Conservation (phyloP, 2,888 invertebrate genomes). For the Eupithecia inturbata region DNA sequence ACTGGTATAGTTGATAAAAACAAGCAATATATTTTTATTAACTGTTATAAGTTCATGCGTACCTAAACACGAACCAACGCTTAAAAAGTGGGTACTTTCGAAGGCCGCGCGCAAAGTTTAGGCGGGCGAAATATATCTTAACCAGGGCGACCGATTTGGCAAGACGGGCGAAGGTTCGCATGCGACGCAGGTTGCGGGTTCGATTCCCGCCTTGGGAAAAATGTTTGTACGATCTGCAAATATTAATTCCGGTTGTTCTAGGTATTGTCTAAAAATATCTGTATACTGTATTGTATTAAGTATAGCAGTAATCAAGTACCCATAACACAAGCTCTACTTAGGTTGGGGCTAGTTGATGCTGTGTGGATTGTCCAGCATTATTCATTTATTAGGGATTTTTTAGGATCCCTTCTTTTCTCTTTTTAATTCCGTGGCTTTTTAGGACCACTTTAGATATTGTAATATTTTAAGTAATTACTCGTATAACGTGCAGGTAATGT, state of each 20-base stretch:
- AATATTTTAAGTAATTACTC: constrained; percentile 42
- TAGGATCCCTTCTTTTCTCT: not conserved
- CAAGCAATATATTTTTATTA: not conserved
- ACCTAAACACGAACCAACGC: too few relatives aligned
- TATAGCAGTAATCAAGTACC: too few relatives aligned
- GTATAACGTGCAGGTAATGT: constrained; percentile 38
- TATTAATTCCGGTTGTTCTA: too few relatives aligned
- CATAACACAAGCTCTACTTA: too few relatives aligned
- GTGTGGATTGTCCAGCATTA: too few relatives aligned
- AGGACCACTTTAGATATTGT: constrained; percentile 25
- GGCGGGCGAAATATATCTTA: not conserved
- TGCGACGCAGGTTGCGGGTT: too few relatives aligned
- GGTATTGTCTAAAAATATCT: too few relatives aligned
- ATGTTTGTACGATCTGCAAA: too few relatives aligned
- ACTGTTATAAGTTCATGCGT: not conserved
- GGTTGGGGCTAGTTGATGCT: too few relatives aligned
- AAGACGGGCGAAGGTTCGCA: too few relatives aligned
- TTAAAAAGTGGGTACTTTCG: not conserved
- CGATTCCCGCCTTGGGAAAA: too few relatives aligned
- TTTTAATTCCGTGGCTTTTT: constrained; percentile 13
- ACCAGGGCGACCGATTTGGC: not conserved
- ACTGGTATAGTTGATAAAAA: not conserved
- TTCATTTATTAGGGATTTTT: not conserved
- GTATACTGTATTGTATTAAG: too few relatives aligned
- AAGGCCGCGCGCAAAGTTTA: not conserved